Base-by-base conservation (phyloP, 2,888 invertebrate species). In the Hemistola chrysoprasaria region DNA sequence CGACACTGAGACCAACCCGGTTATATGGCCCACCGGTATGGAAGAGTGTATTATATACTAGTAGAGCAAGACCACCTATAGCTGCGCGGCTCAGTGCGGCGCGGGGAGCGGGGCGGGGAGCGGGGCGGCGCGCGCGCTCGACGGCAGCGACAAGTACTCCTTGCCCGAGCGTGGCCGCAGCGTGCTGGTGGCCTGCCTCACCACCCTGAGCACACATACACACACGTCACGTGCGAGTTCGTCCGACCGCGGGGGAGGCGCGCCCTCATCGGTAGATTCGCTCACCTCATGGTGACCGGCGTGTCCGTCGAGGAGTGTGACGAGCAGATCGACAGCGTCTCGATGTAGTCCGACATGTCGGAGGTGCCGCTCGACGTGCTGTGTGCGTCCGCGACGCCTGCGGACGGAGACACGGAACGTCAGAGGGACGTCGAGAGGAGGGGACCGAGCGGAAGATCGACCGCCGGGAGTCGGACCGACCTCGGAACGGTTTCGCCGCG, bases 281-380 rank as follows among this genome's bases (percentile, higher is more conserved):
- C 47, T 57, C 54, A 90, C 90, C 90, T 78, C 72, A 90, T 74
- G 7, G 91, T 91, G 53, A 92, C 91, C 2, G 93, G 92, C 16
- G 93, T 92, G 62, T 94, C 95, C 4, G 93, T 93, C 7, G 95
- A 95, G 45, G 95, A 94, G 59, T 95, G 94, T 39, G 95, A 95
- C 2, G 95, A 95, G 33, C 95, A 95, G 52, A 95, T 79, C 8
- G 95, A 95, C 10, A 95, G 80, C 5, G 95, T 95, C 74, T 95
- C 96, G 62, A 95, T 95, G 73, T 95, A 95, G 82, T 96, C 95
- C 2, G 95, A 95, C 95, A 95, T 95, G 68, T 95, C 96, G 0
- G 95, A 95, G 4, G 95, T 94, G 10, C 95, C 95, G 67, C 95
- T 95, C 66, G 95, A 95, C 6, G 95, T 95, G 62, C 95, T 95